Conservation (phyloP, 2,113 vertebrate genomes). For the Psittacara wagleri region DNA sequence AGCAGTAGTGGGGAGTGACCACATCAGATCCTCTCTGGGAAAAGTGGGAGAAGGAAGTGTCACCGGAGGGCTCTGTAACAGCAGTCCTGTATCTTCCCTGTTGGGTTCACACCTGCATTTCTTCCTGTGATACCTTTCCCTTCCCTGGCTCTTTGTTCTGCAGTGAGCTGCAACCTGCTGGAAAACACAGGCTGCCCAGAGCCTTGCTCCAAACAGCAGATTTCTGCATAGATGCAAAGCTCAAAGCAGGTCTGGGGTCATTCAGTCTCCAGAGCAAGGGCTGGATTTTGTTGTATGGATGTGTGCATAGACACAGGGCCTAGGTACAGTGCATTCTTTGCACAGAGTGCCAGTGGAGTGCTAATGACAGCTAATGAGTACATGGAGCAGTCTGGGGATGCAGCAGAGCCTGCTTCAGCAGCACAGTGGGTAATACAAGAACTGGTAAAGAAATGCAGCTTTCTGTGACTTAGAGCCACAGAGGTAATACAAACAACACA, state of each 20-base stretch:
- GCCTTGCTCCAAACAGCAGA: accelerated
- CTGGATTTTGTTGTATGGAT: background rate
- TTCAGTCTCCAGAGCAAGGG: background rate
- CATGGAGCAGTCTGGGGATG: background rate
- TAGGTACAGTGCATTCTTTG: background rate
- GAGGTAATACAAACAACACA: background rate
- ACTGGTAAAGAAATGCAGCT: background rate
- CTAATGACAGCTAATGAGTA: background rate
- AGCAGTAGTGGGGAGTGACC: accelerated
- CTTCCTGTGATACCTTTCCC: background rate
- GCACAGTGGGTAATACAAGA: background rate
- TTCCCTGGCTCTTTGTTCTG: background rate
- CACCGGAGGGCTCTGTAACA: accelerated
- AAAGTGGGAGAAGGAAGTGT: accelerated
- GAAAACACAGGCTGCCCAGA: background rate
- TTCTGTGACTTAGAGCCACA: background rate
- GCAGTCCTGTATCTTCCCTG: background rate
- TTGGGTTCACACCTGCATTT: accelerated
- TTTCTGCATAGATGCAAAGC: accelerated
- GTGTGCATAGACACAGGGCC: accelerated
- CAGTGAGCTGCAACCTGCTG: background rate
- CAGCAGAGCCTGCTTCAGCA: background rate
- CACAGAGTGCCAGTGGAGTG: accelerated
- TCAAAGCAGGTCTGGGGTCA: background rate
- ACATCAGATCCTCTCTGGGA: background rate